phyloP scores from a whole-genome alignment of 2,113 vertebrate species.

The Potamarius usumacintae region DNA sequence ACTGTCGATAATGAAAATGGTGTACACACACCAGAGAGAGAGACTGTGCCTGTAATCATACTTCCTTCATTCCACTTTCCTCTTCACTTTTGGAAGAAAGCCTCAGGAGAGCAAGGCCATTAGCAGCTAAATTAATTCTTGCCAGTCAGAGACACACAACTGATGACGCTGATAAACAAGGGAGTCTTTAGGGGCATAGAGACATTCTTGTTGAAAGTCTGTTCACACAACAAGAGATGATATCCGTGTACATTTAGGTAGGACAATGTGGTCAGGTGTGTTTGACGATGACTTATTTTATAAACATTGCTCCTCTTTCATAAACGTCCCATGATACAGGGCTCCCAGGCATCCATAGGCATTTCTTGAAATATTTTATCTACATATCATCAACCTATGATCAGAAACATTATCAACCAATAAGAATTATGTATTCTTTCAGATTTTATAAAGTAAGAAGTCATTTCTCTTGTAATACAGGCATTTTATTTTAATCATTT shows the following conservation, averaged over 20 bases:
- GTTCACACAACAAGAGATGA: not conserved
- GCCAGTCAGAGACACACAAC: constrained; percentile 35
- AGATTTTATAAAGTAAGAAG: not conserved
- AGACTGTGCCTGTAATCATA: not conserved
- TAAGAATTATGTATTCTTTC: not conserved
- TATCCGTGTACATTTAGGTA: not conserved
- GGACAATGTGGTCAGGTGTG: not conserved
- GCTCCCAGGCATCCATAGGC: not conserved
- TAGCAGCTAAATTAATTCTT: constrained; percentile 48
- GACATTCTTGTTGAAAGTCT: constrained; percentile 16
- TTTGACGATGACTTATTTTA: not conserved
- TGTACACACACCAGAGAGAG: not conserved
- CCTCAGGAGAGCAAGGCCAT: constrained; percentile 38
- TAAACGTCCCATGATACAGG: not conserved
- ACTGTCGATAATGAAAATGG: not conserved
- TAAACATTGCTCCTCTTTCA: not conserved
- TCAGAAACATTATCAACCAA: not conserved
- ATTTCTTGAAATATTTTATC: not conserved
- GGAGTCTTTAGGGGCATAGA: constrained; percentile 18
- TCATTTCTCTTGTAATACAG: not conserved
- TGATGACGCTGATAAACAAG: constrained; percentile 50
- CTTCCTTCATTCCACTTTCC: constrained; percentile 45
- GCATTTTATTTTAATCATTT: not conserved
- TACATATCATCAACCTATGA: not conserved
- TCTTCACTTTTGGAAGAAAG: constrained; percentile 26